phyloP scores from a whole-genome alignment of 92 coral and sea anemone species.

The Phenganax stokvisi region DNA sequence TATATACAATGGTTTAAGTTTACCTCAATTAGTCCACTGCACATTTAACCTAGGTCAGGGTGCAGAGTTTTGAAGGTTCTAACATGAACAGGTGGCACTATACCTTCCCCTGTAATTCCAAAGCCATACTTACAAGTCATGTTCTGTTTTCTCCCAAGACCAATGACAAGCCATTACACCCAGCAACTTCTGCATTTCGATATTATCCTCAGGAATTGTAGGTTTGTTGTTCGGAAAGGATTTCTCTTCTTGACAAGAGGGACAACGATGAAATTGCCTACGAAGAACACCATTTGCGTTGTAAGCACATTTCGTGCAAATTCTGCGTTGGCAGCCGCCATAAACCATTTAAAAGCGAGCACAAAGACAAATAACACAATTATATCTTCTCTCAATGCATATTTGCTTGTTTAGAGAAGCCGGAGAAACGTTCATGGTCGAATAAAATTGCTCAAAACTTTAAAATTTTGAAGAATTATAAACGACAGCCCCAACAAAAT shows the following conservation, averaged over 20 bases:
- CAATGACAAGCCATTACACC: conserved; percentile 87
- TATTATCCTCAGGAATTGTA: conserved; percentile 89
- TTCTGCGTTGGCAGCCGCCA: conserved; percentile 91
- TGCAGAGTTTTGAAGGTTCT: background rate
- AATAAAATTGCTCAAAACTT: background rate
- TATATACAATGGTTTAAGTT: no score
- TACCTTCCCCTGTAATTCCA: background rate
- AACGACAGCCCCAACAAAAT: background rate
- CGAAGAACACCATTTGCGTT: conserved; percentile 59
- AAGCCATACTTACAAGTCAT: conserved; percentile 58
- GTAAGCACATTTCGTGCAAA: conserved; percentile 79
- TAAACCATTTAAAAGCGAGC: conserved; percentile 85
- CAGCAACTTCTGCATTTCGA: conserved; percentile 61
- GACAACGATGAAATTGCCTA: conserved; percentile 74
- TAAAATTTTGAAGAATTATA: background rate
- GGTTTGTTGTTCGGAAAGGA: conserved; percentile 70
- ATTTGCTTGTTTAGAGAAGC: conserved; percentile 2
- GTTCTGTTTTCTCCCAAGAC: conserved; percentile 75
- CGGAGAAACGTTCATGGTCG: background rate
- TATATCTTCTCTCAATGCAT: conserved; percentile 71
- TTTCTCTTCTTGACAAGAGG: conserved; percentile 74
- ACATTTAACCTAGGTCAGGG: no score
- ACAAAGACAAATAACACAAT: conserved; percentile 81
- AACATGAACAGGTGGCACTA: background rate
- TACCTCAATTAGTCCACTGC: no score